A percentile compares a stretch with the other conserved stretches of the same genome.
Evolutionary conservation across 2,888 invertebrate species (phyloP).

Genomic region (Megalurothrips usitatus): DNA sequence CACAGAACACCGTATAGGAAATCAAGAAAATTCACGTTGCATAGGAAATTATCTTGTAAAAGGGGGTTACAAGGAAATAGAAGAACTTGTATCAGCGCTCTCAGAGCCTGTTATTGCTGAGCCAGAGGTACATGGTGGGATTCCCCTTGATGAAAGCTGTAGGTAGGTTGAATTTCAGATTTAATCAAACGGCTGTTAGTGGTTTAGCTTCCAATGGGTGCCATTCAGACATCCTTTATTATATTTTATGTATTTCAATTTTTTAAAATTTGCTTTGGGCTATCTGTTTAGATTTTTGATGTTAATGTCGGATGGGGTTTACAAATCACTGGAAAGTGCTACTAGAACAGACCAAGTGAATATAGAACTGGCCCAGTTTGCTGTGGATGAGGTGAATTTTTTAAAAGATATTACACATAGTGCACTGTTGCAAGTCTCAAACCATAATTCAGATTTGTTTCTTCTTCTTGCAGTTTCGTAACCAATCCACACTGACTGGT

Average conservation of each 20-base stretch:
- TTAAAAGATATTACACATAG: not conserved
- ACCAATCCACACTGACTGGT: conserved; percentile 70
- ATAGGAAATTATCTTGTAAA: conserved; percentile 85
- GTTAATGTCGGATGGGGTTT: conserved; percentile 79
- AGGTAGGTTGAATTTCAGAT: conserved; percentile 46
- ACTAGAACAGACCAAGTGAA: conserved; percentile 73
- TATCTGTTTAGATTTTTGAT: conserved; percentile 62
- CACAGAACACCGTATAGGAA: conserved; percentile 65
- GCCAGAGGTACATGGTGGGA: conserved; percentile 79
- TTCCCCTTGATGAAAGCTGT: conserved; percentile 70
- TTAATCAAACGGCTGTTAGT: too few species aligned
- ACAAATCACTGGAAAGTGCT: conserved; percentile 76
- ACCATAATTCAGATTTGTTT: conserved; percentile 28
- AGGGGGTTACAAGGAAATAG: conserved; percentile 78
- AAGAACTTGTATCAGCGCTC: conserved; percentile 61
- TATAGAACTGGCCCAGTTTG: conserved; percentile 71
- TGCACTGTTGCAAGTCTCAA: not conserved
- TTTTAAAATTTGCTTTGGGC: conserved; percentile 21
- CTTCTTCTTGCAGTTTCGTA: conserved; percentile 57
- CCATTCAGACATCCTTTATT: not conserved
- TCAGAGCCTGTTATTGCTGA: conserved; percentile 77
- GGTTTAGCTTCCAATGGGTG: too few species aligned
- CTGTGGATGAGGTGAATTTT: conserved; percentile 63
- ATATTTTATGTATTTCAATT: conserved; percentile 10
- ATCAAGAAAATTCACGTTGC: conserved; percentile 77